phyloP scores from a whole-genome alignment of 1,140 invertebrate genomes.

The Neuroterus valhalla region DNA sequence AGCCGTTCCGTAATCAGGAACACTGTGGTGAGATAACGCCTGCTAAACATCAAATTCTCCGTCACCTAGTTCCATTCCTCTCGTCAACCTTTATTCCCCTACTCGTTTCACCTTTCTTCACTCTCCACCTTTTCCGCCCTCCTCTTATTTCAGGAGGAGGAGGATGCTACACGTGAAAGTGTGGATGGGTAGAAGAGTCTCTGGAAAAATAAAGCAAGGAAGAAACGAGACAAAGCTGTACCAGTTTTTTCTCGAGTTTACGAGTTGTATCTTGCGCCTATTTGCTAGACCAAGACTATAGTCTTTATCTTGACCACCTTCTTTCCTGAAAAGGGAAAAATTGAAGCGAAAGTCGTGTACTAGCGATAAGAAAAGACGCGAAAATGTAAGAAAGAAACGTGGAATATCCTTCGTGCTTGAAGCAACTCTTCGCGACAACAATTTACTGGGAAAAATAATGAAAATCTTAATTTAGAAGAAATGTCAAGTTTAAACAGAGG shows the following conservation, averaged over 20 bases:
- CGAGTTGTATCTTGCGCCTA: conserved; percentile 51
- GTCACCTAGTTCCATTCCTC: background rate
- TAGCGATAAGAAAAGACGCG: background rate
- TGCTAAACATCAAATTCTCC: conserved; percentile 30
- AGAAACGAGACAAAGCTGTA: conserved; percentile 29
- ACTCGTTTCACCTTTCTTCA: background rate
- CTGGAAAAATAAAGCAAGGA: background rate
- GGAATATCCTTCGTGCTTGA: background rate
- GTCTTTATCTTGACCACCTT: conserved; percentile 44
- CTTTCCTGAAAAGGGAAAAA: background rate
- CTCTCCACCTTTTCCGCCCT: background rate
- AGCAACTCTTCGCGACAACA: background rate
- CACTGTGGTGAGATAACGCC: conserved; percentile 30
- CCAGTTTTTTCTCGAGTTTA: conserved; percentile 62
- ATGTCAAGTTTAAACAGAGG: conserved; percentile 4
- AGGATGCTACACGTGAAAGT: background rate
- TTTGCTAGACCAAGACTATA: conserved; percentile 34
- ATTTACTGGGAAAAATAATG: conserved; percentile 14
- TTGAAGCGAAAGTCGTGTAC: background rate
- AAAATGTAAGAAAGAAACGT: background rate
- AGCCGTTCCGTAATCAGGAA: conserved; percentile 20
- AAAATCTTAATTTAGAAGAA: conserved; percentile 20
- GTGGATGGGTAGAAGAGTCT: background rate
- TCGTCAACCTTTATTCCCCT: background rate
- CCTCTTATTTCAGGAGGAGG: background rate